Percentiles rank a stretch among this genome's conserved stretches.
Conservation (phyloP, 2,888 invertebrate genomes). For the Hofmannophila pseudospretella region DNA sequence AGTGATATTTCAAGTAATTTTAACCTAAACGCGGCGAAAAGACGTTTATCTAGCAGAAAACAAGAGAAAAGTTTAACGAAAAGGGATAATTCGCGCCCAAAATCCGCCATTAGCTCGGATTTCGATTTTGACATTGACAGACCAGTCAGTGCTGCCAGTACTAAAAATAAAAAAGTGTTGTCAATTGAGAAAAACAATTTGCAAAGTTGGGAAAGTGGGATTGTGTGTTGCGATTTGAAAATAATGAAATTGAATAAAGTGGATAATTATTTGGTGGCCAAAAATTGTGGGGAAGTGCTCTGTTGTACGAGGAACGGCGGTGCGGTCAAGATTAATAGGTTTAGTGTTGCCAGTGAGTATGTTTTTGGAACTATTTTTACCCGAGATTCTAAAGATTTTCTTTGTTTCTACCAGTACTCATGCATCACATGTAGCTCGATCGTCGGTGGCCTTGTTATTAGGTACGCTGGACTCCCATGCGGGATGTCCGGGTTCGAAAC, state of each 20-base stretch:
- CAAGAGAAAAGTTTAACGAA: slow-evolving; percentile 31
- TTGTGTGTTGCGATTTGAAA: slow-evolving; percentile 55
- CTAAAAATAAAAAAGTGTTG: slow-evolving; percentile 27
- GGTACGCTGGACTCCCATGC: too few species aligned
- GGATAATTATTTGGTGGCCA: slow-evolving; percentile 53
- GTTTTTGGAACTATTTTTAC: background rate
- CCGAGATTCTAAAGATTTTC: too few species aligned
- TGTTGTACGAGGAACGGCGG: slow-evolving; percentile 45
- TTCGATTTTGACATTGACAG: slow-evolving; percentile 42
- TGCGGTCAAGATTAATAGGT: slow-evolving; percentile 36
- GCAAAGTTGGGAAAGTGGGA: slow-evolving; percentile 45
- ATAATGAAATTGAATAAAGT: slow-evolving; percentile 37
- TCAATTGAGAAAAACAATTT: slow-evolving; percentile 29
- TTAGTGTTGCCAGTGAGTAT: slow-evolving; percentile 54
- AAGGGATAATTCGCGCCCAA: slow-evolving; percentile 34
- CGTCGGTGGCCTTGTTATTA: too few species aligned
- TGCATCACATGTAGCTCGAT: too few species aligned
- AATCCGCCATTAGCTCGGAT: slow-evolving; percentile 31
- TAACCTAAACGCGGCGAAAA: slow-evolving; percentile 57
- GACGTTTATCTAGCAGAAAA: slow-evolving; percentile 37
- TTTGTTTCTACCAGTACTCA: too few species aligned
- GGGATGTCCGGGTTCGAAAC: too few species aligned
- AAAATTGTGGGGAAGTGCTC: slow-evolving; percentile 58
- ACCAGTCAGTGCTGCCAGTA: slow-evolving; percentile 47
- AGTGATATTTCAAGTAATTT: slow-evolving; percentile 26